These are phyloP conservation scores for Drosophila anceps DNA, from an alignment of 2,888 invertebrate genomes.

Conservation along the genomic window DNA sequence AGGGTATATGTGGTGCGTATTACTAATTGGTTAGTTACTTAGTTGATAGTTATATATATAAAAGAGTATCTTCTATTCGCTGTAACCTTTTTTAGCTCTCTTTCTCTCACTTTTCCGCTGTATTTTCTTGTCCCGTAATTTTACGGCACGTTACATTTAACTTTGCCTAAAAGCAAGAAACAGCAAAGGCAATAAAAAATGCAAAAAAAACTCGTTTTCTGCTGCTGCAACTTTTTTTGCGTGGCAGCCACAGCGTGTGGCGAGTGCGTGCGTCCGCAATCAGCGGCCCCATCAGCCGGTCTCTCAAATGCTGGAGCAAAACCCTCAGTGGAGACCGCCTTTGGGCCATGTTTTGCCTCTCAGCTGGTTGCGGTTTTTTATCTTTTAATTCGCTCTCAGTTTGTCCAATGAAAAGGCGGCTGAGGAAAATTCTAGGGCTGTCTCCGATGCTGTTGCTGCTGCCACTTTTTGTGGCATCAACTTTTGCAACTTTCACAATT, in stretches of 20 bases:
- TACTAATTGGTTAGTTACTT: neutral
- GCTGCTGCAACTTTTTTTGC: conserved; percentile 59
- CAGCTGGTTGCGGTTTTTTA: conserved; percentile 57
- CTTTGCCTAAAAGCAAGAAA: conserved; percentile 57
- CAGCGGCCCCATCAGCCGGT: conserved; percentile 44
- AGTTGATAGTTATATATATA: too few relatives aligned
- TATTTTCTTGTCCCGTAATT: conserved; percentile 54
- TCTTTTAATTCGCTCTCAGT: conserved; percentile 54
- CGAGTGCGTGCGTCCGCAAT: conserved; percentile 69
- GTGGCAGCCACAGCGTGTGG: conserved; percentile 68
- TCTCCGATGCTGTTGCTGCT: conserved; percentile 11
- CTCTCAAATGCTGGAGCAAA: conserved; percentile 21
- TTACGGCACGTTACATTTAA: conserved; percentile 61
- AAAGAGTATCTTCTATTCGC: conserved; percentile 4
- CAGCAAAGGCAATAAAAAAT: conserved; percentile 15
- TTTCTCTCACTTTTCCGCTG: conserved; percentile 3
- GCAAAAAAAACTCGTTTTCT: conserved; percentile 61
- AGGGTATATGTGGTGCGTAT: neutral
- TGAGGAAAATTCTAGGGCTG: conserved; percentile 50
- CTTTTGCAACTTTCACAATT: conserved; percentile 76
- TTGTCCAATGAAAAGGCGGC: conserved; percentile 35
- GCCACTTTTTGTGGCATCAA: conserved; percentile 44
- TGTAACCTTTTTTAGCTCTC: neutral
- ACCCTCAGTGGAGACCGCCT: conserved; percentile 41
- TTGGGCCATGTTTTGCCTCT: conserved; percentile 46